A percentile compares a stretch with the other conserved stretches of the same genome.
These are phyloP conservation scores for Camelus dromedarius DNA, from an alignment of 2,113 vertebrate genomes.

Conservation along the genomic window DNA sequence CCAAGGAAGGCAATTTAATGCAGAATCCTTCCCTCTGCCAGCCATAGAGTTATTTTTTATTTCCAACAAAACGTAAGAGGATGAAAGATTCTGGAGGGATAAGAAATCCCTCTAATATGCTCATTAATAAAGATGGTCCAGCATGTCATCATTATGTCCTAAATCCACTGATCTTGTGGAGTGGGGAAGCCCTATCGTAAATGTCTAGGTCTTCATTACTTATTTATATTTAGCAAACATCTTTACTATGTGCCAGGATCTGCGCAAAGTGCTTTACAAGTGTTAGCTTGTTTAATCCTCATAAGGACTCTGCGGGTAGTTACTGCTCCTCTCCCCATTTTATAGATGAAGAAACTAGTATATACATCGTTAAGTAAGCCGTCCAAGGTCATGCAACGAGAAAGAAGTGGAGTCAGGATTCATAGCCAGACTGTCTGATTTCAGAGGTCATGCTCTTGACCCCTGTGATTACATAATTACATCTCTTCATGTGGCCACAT, in stretches of 20 bases:
- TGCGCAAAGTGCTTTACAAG: slow-evolving; percentile 39
- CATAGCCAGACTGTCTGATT: not conserved
- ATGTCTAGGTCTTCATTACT: slow-evolving; percentile 1
- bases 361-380: not conserved
- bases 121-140: slow-evolving; percentile 18
- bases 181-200: not conserved
- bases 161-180: slow-evolving; percentile 10
- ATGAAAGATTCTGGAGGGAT: slow-evolving; percentile 17
- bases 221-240: slow-evolving; percentile 59
- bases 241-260: slow-evolving; percentile 1
- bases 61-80: not conserved
- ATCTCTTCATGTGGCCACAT: not conserved
- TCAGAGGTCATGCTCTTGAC: not conserved
- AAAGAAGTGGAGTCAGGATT: not conserved
- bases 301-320: not conserved
- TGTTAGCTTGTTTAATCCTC: not conserved
- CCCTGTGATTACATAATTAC: too few relatives aligned
- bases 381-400: not conserved
- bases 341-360: slow-evolving; percentile 12
- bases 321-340: not conserved
- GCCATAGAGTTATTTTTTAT: not conserved
- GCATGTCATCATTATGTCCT: not conserved
- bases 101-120: not conserved
- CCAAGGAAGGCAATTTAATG: not conserved
- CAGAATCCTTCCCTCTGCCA: slow-evolving; percentile 7